These are phyloP conservation scores for Otocyon megalotis DNA, from an alignment of 2,113 vertebrate species.

Conservation along the genomic window DNA sequence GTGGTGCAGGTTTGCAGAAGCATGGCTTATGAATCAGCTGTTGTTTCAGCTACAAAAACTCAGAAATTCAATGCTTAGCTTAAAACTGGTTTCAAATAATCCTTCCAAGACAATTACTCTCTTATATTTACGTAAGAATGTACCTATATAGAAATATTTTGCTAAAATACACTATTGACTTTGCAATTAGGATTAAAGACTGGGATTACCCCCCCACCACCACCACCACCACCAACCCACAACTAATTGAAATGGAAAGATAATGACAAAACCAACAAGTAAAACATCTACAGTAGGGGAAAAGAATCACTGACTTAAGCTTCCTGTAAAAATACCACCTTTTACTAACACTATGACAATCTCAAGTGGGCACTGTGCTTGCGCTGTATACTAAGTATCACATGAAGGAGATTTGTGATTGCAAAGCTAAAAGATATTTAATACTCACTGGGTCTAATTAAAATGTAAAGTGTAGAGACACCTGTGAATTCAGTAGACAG, in stretches of 20 bases:
- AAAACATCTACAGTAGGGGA: not conserved
- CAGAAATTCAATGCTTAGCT: not conserved
- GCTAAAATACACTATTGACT: not conserved
- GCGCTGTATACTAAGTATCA: not conserved
- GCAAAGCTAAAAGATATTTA: not conserved
- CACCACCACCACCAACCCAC: not conserved
- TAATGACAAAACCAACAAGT: not conserved
- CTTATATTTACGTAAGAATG: not conserved
- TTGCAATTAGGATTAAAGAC: not conserved
- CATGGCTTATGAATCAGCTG: not conserved
- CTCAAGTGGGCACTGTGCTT: not conserved
- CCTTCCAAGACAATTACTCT: not conserved
- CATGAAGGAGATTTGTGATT: not conserved
- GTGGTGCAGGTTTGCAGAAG: not conserved
- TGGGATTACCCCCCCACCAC: not conserved
- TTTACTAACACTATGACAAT: not conserved
- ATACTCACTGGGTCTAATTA: not conserved
- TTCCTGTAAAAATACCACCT: not conserved
- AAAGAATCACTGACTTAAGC: not conserved
- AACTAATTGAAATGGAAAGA: not conserved
- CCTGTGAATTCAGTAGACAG: not conserved
- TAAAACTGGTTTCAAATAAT: not conserved
- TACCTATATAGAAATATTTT: not conserved
- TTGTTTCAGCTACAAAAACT: not conserved
- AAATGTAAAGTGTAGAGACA: constrained; percentile 25